These are phyloP conservation scores for Tenrec ecaudatus DNA, from an alignment of 2,113 vertebrate genomes.

Conservation along the genomic window DNA sequence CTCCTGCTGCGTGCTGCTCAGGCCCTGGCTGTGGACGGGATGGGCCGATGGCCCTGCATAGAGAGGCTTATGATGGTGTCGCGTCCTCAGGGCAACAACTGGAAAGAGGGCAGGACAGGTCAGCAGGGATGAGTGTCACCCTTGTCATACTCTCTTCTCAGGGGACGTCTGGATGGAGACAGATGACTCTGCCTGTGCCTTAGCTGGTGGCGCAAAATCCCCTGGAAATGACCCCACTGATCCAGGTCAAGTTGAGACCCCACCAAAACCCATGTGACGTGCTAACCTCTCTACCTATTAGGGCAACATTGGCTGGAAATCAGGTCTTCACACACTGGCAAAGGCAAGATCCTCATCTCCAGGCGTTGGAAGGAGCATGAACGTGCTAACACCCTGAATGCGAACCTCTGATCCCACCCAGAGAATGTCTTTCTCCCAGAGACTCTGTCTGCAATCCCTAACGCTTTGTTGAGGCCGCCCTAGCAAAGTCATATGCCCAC, in stretches of 20 bases:
- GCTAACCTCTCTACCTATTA: neutral
- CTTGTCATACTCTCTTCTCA: neutral
- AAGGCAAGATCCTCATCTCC: neutral
- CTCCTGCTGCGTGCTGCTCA: neutral
- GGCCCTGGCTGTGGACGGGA: neutral
- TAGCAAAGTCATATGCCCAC: neutral
- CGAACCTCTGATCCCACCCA: neutral
- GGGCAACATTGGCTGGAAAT: neutral
- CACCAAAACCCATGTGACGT: neutral
- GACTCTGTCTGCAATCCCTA: neutral
- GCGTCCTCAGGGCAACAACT: neutral
- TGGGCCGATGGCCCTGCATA: too few species aligned
- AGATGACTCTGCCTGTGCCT: neutral
- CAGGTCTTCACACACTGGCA: neutral
- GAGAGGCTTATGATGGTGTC: neutral
- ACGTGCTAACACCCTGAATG: too few species aligned
- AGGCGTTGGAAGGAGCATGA: neutral
- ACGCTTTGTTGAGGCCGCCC: neutral
- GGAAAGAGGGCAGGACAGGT: neutral
- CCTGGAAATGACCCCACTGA: neutral
- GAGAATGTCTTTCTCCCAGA: neutral
- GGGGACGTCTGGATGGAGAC: neutral
- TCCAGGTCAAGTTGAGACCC: neutral
- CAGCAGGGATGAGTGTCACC: accelerated
- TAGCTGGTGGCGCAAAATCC: neutral